Evolutionary conservation across 1,140 invertebrate genomes (phyloP), one percentile per base, ranked within the genome.

Genomic region (Drosophila truncata): DNA sequence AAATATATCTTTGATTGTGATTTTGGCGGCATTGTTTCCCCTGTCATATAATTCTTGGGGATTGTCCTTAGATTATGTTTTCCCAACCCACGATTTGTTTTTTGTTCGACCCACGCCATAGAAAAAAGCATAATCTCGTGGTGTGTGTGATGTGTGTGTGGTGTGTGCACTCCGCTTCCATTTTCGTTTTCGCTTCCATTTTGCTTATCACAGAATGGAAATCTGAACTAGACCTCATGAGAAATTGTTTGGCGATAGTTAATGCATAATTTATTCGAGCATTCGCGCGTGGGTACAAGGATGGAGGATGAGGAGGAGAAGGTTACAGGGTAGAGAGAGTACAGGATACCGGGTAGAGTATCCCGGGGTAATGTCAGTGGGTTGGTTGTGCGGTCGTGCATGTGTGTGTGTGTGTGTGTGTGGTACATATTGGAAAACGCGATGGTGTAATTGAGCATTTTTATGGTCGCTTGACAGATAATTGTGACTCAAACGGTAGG

Each of bases 391-490:
- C 29, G 50, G 52, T 55, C 33, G 37, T 54, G 47, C 37, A 27
- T 44, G 33, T 66, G n/a, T n/a, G n/a, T n/a, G n/a, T n/a, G n/a
- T n/a, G 37, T 54, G 47, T 31, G 23, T 44, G 33, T 66, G 50
- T 50, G 35, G 4, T 25, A 57, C 58, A 54, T 78, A 62, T 82
- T 73, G 80, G 66, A 55, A 63, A 74, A 66, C 80, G 62, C 52
- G 67, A 62, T 78, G 42, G 62, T 70, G 78, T 86, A 85, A 85
- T 84, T 77, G 78, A 69, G 58, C 80, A 79, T 75, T 82, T 82
- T 82, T 82, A 79, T 82, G 80, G 63, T 64, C 75, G 80, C 80
- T 85, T 85, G 73, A 52, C 78, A 81, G 82, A 85, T 85, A 85
- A 85, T 85, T 74, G 78, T 59, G 49, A 50, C 70, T 60, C 39